Conservation (phyloP, 2,888 invertebrate genomes). For the Saturnia pavonia region DNA sequence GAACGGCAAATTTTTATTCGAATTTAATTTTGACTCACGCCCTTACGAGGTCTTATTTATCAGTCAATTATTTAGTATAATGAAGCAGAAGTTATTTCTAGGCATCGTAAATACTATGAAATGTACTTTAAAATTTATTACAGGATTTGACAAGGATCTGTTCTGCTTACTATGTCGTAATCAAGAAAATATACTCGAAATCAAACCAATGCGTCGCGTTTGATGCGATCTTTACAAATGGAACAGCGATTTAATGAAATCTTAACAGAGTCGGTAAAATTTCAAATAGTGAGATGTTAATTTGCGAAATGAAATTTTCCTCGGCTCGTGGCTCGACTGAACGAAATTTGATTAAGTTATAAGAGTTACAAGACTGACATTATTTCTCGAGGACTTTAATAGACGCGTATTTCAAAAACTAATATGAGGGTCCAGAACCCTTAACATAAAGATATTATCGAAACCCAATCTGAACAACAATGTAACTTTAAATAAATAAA, state of each 20-base stretch:
- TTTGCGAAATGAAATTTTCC: constrained; percentile 69
- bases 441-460: neutral
- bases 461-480: too few species aligned
- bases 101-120: too few species aligned
- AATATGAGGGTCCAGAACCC: neutral
- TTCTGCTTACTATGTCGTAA: neutral
- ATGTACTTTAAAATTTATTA: too few species aligned
- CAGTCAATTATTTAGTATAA: too few species aligned
- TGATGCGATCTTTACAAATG: constrained; percentile 19
- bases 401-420: neutral
- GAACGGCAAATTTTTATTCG: too few species aligned
- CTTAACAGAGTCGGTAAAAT: constrained; percentile 57
- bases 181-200: neutral
- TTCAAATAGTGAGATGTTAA: constrained; percentile 72
- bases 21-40: too few species aligned
- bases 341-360: constrained; percentile 77
- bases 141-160: neutral
- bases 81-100: too few species aligned
- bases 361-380: constrained; percentile 64
- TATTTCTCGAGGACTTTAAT: constrained; percentile 45
- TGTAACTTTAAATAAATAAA: too few species aligned
- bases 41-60: too few species aligned
- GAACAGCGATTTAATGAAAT: constrained; percentile 35
- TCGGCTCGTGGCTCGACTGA: constrained; percentile 53
- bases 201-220: neutral